phyloP scores from a whole-genome alignment of 64 coral and sea anemone species.

The Acropora yongei region DNA sequence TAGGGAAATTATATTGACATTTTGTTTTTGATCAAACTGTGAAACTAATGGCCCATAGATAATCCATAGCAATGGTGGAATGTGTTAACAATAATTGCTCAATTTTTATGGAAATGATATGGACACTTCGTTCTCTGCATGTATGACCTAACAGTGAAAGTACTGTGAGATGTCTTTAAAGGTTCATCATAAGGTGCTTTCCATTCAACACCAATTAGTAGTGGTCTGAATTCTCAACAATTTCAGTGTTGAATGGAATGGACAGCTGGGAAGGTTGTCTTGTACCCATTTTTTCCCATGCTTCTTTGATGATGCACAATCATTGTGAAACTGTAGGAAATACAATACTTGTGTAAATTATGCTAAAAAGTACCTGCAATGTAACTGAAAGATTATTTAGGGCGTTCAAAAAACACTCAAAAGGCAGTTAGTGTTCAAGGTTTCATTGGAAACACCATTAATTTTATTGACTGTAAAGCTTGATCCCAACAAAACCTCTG shows the following conservation, averaged over 20 bases:
- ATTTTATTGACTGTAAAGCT: neutral
- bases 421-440: neutral
- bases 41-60: neutral
- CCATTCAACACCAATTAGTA: neutral
- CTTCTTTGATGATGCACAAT: neutral
- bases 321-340: neutral
- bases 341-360: neutral
- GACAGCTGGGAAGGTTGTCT: neutral
- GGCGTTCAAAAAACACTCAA: neutral
- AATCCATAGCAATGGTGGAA: neutral
- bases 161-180: neutral
- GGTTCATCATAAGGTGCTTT: neutral
- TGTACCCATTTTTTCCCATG: neutral
- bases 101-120: conserved; percentile 20
- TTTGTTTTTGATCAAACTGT: neutral
- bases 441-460: neutral
- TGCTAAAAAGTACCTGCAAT: neutral
- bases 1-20: neutral
- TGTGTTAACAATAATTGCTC: neutral
- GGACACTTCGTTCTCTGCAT: neutral
- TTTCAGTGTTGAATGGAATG: neutral
- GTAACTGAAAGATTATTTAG: neutral
- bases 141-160: neutral
- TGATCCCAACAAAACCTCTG: too few relatives aligned
- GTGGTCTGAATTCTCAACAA: neutral